Base-by-base conservation (phyloP, 2,888 invertebrate species). In the Tiliacea citrago region DNA sequence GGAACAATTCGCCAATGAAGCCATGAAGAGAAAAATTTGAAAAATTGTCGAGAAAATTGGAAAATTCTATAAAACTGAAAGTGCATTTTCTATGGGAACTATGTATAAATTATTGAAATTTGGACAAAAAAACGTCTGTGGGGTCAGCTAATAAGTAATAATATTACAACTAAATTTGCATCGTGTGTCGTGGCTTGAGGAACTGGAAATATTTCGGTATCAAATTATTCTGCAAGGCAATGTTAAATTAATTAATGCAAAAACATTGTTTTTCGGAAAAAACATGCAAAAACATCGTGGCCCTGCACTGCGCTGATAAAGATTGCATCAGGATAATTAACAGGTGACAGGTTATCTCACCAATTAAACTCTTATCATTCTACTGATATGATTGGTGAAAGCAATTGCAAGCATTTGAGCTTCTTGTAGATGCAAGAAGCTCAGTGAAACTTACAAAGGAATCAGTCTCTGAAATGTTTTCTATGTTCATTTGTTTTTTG, bases 321-420 rank as follows among this genome's bases (percentile, higher is more conserved):
- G 39, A 77, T 70, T 68, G 51, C 68, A 73, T 61, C 60, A 58
- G n/a, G 12, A 18, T 16, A 65, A 49, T 39, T 66, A 61, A 47
- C 63, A 75, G 45, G 29, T 65, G 67, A 81, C 65, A 73, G 81
- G 78, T 67, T 82, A 82, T 82, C 78, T 53, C 12, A 70, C 9
- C 47, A 55, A 76, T 70, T 35, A 69, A 83, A 57, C 67, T 49
- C 1, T 60, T 70, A 83, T 83, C 55, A 24, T n/a, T 55, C 2
- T 47, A 42, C 7, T 57, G 61, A 76, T 58, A 70, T 35, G 10
- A 42, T 21, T 39, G 18, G 57, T 13, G 42, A 61, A 53, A 66
- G 39, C 21, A 45, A 71, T 35, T 47, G 42, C n/a, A 53, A 55
- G 29, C 45, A 58, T 35, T 53, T 16, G 6, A n/a, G n/a, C n/a